Evolutionary conservation across 2,113 vertebrate species (phyloP).

Genomic region (Meles meles): DNA sequence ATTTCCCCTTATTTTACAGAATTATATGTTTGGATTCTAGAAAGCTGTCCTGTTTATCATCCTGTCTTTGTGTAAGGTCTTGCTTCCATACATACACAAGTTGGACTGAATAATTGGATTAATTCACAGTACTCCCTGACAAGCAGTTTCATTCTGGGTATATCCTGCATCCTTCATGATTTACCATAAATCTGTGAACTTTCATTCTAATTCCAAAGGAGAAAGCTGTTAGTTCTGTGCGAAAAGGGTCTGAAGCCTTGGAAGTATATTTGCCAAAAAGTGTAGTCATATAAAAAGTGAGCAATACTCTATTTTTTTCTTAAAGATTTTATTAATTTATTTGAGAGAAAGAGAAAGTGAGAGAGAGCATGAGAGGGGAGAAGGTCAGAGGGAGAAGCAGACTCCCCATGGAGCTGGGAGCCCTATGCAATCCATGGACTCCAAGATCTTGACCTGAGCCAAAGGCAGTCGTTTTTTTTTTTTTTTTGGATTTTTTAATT

Average conservation of each 20-base stretch:
- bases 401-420: too few species aligned
- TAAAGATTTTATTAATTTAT: too few species aligned
- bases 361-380: too few species aligned
- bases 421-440: too few species aligned
- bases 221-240: background rate
- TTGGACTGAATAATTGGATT: background rate
- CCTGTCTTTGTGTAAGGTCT: background rate
- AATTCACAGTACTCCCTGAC: background rate
- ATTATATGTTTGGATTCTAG: background rate
- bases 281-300: background rate
- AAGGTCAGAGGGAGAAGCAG: too few species aligned
- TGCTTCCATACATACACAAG: background rate
- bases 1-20: background rate
- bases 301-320: background rate
- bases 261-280: conserved; percentile 36
- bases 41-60: background rate
- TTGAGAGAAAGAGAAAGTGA: too few species aligned
- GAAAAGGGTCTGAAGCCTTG: background rate
- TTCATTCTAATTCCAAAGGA: background rate
- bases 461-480: too few species aligned
- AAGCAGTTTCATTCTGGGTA: background rate
- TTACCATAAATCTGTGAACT: background rate
- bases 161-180: background rate
- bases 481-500: too few species aligned
- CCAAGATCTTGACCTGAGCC: too few species aligned